Evolutionary conservation across 2,113 vertebrate genomes (phyloP), one percentile per base, ranked within the genome.

Genomic region (Amblyopsis rosae): DNA sequence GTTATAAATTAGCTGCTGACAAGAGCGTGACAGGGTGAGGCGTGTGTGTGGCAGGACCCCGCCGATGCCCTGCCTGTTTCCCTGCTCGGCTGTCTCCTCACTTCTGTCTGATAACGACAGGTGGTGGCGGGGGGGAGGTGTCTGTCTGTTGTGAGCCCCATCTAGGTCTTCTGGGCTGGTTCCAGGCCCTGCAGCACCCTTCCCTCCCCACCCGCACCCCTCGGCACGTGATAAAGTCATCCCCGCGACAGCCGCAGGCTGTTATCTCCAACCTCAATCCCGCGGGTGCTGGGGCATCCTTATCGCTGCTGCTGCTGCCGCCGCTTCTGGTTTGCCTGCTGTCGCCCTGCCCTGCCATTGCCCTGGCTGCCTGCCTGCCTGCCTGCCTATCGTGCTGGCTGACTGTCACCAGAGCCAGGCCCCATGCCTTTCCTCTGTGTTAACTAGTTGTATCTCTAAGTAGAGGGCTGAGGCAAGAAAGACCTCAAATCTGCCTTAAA

Each of bases 211-310:
- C 62, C 59, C 64, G 72, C 60, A 63, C 67, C 67, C 65, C 57
- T 16, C 73, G 53, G 62, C 53, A 62, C 48, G 73, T 72, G 91
- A 92, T 93, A 91, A 93, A 92, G 90, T 83, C 82, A 81, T 92
- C 85, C 74, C 26, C 70, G 15, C 74, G 79, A 85, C 84, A 88
- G 87, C 77, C 82, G 68, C 7, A 49, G 67, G 77, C 79, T 76
- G 62, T 91, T 92, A 91, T 91, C 89, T 83, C 48, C 10, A 75
- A 79, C 82, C 82, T 82, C 83, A 75, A 81, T 89, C 86, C 84
- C 53, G 59, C 67, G 68, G 88, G 82, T 76, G 73, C 88, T 47
- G 80, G 87, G 86, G 83, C 84, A 82, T 87, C 60, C 88, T 92
- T 93, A 93, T 93, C 92, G 51, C 70, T 3, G 55, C 69, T 62